These are phyloP conservation scores for Chelon labrosus DNA, from an alignment of 2,797 vertebrate species.

Conservation along the genomic window DNA sequence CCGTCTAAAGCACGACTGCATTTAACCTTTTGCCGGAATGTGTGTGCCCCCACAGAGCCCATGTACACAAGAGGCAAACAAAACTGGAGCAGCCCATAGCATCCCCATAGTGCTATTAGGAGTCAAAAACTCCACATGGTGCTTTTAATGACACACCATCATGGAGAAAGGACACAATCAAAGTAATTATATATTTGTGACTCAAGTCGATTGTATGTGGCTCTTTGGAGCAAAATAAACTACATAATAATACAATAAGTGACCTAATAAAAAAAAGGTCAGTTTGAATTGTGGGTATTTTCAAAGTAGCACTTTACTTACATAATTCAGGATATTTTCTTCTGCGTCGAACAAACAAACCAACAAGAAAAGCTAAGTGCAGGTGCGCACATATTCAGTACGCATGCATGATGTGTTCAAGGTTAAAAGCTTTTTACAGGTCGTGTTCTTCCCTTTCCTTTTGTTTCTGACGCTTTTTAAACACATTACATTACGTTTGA, in stretches of 20 bases:
- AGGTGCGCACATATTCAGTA: not conserved
- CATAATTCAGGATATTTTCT: not conserved
- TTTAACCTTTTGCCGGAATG: not conserved
- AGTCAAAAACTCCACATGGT: conserved; percentile 1
- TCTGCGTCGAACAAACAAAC: not conserved
- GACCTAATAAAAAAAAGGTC: not conserved
- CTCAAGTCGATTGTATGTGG: not conserved
- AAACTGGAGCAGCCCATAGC: not conserved
- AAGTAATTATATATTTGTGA: not conserved
- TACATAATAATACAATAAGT: no score
- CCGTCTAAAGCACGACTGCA: no score
- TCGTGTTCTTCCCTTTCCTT: not conserved
- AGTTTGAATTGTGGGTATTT: not conserved
- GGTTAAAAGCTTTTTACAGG: not conserved
- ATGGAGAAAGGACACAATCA: not conserved
- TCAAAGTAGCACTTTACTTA: not conserved
- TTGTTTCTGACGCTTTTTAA: conserved; percentile 41
- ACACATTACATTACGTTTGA: conserved; percentile 16
- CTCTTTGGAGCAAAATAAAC: not conserved
- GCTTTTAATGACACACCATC: not conserved
- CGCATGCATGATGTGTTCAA: not conserved
- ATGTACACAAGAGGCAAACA: not conserved
- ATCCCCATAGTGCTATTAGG: not conserved
- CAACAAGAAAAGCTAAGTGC: not conserved
- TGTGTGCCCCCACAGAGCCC: not conserved